Percentiles rank a stretch among this genome's conserved stretches.
Evolutionary conservation across 1,140 invertebrate species (phyloP).

Genomic region (Lordiphosa collinella): DNA sequence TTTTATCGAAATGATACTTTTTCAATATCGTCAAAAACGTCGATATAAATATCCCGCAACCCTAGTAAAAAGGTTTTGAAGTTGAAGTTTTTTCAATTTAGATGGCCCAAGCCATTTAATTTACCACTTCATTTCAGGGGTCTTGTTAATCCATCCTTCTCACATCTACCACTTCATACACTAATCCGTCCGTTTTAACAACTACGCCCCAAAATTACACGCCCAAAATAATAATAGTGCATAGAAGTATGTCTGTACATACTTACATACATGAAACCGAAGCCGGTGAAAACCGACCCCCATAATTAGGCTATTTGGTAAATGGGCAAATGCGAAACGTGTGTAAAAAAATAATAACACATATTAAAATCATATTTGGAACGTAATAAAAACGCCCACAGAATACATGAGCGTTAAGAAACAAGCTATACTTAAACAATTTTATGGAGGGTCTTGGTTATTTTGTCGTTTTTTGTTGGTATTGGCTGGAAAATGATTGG

Average conservation of each 20-base stretch:
- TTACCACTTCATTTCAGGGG: too few species aligned
- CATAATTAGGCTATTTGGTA: constrained; percentile 43
- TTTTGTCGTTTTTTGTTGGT: background rate
- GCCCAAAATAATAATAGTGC: background rate
- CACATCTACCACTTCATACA: too few species aligned
- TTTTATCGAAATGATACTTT: too few species aligned
- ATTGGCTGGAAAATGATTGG: constrained; percentile 24
- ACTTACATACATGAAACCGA: background rate
- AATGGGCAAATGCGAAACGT: constrained; percentile 11
- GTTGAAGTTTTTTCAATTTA: too few species aligned
- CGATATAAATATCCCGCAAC: too few species aligned
- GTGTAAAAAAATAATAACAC: constrained; percentile 39
- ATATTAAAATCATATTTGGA: constrained; percentile 58
- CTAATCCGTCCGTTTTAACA: constrained; percentile 14
- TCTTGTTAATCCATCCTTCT: too few species aligned
- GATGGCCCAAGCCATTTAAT: too few species aligned
- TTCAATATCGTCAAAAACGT: background rate
- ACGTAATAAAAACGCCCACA: constrained; percentile 47
- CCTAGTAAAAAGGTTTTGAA: too few species aligned
- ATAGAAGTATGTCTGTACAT: too few species aligned
- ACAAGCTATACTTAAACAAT: constrained; percentile 23
- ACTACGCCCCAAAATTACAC: constrained; percentile 40
- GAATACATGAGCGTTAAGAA: constrained; percentile 14
- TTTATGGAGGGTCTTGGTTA: background rate
- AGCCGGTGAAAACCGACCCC: background rate